Evolutionary conservation across 1,140 invertebrate genomes (phyloP).

Genomic region (Psilanteris sp.): DNA sequence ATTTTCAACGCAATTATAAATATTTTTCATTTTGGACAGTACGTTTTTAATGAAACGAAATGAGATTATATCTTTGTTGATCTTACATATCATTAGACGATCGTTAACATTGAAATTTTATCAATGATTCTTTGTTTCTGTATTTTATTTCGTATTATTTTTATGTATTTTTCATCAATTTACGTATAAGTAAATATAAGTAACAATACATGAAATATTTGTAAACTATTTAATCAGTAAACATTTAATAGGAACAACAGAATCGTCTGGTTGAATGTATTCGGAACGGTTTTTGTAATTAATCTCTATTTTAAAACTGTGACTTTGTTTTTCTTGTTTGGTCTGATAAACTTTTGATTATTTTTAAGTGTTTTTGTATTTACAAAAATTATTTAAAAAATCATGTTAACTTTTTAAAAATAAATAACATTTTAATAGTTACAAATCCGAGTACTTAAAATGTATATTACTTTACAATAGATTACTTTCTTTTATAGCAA

Average conservation of each 20-base stretch:
- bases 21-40: neutral
- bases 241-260: neutral
- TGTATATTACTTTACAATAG: neutral
- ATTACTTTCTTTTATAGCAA: neutral
- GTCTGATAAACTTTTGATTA: conserved; percentile 1
- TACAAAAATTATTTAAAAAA: neutral
- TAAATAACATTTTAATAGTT: neutral
- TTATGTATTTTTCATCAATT: conserved; percentile 25
- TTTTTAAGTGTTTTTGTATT: conserved; percentile 17
- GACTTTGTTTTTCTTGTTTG: neutral
- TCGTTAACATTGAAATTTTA: conserved; percentile 48
- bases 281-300: neutral
- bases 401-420: conserved; percentile 6
- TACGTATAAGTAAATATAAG: conserved; percentile 20
- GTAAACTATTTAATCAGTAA: conserved; percentile 3
- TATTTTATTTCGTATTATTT: conserved; percentile 41
- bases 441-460: conserved; percentile 5
- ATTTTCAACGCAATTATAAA: neutral
- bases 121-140: conserved; percentile 21
- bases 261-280: neutral
- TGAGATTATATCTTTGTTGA: conserved; percentile 48
- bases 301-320: neutral
- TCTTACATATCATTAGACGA: conserved; percentile 52
- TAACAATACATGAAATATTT: neutral
- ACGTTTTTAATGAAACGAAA: conserved; percentile 1